Evolutionary conservation across 2,113 vertebrate species (phyloP).

Genomic region (Gopherus flavomarginatus): DNA sequence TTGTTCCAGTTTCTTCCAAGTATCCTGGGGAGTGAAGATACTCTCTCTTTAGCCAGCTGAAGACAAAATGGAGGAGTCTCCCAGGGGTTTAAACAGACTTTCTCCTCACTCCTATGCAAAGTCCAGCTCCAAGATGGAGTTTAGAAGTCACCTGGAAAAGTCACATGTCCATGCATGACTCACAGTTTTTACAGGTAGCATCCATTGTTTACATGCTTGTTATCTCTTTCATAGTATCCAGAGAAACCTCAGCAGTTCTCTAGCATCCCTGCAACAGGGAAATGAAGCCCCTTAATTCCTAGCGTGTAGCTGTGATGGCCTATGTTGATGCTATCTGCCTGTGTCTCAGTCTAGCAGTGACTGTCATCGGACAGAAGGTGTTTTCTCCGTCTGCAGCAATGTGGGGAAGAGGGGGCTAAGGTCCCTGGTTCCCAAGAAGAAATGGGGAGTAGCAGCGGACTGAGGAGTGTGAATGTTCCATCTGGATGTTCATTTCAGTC

Average conservation of each 20-base stretch:
- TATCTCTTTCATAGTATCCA: constrained; percentile 40
- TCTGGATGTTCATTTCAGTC: neutral
- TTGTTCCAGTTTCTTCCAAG: too few species aligned
- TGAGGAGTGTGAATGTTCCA: neutral
- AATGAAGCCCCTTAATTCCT: constrained; percentile 1
- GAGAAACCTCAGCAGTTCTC: constrained; percentile 48
- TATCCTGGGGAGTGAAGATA: too few species aligned
- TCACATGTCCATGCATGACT: too few species aligned
- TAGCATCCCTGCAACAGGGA: constrained; percentile 49
- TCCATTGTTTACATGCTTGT: neutral
- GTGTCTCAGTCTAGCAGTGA: neutral
- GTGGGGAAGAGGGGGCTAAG: neutral
- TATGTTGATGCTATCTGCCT: neutral
- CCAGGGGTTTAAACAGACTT: too few species aligned
- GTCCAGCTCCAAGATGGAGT: too few species aligned
- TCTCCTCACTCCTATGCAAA: too few species aligned
- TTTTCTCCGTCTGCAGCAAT: neutral
- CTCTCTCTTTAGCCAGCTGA: too few species aligned
- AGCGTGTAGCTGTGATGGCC: neutral
- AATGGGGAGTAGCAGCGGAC: neutral
- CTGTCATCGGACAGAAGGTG: neutral
- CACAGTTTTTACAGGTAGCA: too few species aligned
- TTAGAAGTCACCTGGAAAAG: too few species aligned
- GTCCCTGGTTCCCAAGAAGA: neutral
- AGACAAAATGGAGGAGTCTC: too few species aligned